Evolutionary conservation across 2,113 vertebrate genomes (phyloP).

Genomic region (Atherinomorus stipes): DNA sequence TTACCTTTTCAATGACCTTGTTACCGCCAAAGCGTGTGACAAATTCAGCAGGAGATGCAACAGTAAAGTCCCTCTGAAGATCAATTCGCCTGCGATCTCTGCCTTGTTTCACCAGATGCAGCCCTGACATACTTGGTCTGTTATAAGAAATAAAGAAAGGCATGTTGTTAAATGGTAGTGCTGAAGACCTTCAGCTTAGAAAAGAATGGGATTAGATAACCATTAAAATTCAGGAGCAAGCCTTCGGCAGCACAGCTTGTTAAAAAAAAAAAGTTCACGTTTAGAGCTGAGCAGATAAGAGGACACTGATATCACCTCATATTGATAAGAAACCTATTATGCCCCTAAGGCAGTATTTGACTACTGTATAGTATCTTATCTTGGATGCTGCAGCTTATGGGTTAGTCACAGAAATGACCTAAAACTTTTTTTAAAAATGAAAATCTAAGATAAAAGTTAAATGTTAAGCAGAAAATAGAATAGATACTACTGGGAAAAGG

Average conservation of each 20-base stretch:
- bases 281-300: conserved; percentile 3
- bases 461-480: neutral
- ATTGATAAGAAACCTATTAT: neutral
- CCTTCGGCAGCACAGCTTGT: neutral
- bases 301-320: neutral
- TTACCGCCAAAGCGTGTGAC: conserved; percentile 98
- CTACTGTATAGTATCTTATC: conserved; percentile 11
- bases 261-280: neutral
- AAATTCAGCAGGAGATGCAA: conserved; percentile 97
- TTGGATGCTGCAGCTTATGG: neutral
- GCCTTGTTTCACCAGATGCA: conserved; percentile 95
- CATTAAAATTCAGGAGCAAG: neutral
- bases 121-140: conserved; percentile 98
- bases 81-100: conserved; percentile 94
- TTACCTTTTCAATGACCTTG: conserved; percentile 98
- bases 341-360: neutral
- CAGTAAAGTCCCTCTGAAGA: conserved; percentile 96
- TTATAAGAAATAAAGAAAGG: conserved; percentile 25
- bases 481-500: neutral
- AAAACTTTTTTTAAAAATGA: neutral
- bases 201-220: neutral
- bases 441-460: neutral
- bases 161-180: neutral
- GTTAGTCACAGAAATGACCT: neutral
- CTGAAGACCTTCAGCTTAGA: neutral